phyloP scores from a whole-genome alignment of 2,888 invertebrate genomes.

The Machimus rusticus region DNA sequence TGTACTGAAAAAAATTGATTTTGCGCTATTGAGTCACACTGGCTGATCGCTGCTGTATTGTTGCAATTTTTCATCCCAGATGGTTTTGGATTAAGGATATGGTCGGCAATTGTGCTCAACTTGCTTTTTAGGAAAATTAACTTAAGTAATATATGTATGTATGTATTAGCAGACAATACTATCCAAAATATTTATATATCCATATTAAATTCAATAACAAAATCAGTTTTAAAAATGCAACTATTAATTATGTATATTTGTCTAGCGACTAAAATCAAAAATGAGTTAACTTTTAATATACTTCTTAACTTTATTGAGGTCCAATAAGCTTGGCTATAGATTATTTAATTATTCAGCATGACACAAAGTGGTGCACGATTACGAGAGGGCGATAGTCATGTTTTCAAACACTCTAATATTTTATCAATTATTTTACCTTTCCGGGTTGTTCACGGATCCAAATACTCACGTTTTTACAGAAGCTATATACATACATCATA shows the following conservation, averaged over 20 bases:
- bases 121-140: neutral
- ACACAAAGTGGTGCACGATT: neutral
- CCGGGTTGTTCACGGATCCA: neutral
- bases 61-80: neutral
- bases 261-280: no score
- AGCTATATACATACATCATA: no score
- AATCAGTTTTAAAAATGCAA: neutral
- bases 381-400: neutral
- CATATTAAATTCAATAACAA: neutral
- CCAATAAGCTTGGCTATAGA: neutral
- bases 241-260: no score
- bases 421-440: neutral
- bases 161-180: no score
- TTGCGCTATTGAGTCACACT: conserved; percentile 29
- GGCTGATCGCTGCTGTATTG: neutral
- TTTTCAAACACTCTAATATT: neutral
- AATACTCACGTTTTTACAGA: neutral
- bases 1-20: conserved; percentile 15
- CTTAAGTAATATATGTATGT: neutral
- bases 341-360: neutral
- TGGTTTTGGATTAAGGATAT: neutral
- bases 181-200: neutral
- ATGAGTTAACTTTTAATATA: no score
- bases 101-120: neutral
- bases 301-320: neutral